Base-by-base conservation (phyloP, 1,140 invertebrate species). In the Bombus vancouverensis region DNA sequence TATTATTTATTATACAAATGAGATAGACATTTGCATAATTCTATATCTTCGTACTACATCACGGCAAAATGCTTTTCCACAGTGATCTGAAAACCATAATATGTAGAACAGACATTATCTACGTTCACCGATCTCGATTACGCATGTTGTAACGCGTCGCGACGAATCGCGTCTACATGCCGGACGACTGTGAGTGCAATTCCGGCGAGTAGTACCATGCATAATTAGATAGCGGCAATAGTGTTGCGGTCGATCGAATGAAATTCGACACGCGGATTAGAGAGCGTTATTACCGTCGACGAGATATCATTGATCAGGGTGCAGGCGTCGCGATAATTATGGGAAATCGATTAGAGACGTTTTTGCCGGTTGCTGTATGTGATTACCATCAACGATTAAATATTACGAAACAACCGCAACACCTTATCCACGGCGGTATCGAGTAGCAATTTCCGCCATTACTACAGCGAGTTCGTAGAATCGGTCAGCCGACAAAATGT, bases 221-320 rank as follows among this genome's bases (percentile, higher is more conserved):
- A 73, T 73, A 81, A 81, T 81, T 81, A 73, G 70, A 81, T 62
- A 74, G 37, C 28, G 47, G 47, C 59, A 39, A 72, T 37, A 25
- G 68, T 59, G 66, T 81, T 57, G 59, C 76, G 76, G 37, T 34
- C 37, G 47, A 25, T 73, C 44, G 37, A 81, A 62, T 81, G 80
- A 81, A 81, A 73, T 81, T 81, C 53, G 70, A 81, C 47, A 73
- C 47, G 80, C n/a, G 80, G 47, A 81, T 81, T 81, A 73, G 68
- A 59, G 37, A 4, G 53, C 37, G n/a, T 44, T 74, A 73, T 62
- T 59, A 62, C 22, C 70, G 4, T 34, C 18, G 37, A 10, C 34
- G 66, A 53, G 79, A 59, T 57, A 81, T 73, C 70, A 15, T 53
- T 42, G 79, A 71, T 59, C 70, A 25, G 25, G 25, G 39, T 42